phyloP scores from a whole-genome alignment of 2,113 vertebrate genomes.

The Ibidorhyncha struthersii region DNA sequence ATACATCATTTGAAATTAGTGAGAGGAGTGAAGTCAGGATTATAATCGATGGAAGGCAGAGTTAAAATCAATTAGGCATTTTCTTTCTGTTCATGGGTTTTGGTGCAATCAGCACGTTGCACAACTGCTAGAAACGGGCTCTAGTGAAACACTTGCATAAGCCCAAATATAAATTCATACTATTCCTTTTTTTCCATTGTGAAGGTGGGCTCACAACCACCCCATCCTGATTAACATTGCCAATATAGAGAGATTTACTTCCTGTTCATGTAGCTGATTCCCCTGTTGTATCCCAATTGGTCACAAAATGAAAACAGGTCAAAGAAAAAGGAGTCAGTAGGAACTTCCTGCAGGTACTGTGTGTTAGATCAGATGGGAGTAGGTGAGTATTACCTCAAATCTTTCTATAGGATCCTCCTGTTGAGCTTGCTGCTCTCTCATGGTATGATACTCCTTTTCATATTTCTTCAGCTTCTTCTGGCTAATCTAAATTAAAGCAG shows the following conservation, averaged over 20 bases:
- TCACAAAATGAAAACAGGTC: neutral
- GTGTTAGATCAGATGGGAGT: neutral
- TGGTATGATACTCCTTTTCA: slow-evolving; percentile 95
- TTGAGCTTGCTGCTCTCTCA: slow-evolving; percentile 96
- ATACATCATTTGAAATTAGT: neutral
- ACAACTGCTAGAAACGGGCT: neutral
- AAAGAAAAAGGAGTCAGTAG: neutral
- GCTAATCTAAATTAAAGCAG: slow-evolving; percentile 85
- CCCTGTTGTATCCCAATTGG: neutral
- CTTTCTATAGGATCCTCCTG: slow-evolving; percentile 96
- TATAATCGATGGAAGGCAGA: neutral
- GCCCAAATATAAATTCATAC: neutral
- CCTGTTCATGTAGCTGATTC: accelerated
- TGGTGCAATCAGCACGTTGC: neutral
- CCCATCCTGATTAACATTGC: neutral
- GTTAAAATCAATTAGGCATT: neutral
- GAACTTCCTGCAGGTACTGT: neutral
- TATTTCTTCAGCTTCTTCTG: slow-evolving; percentile 99
- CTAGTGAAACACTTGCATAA: neutral
- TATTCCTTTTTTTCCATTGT: neutral
- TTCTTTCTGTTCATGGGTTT: neutral
- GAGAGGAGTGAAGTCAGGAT: neutral
- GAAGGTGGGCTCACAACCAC: neutral
- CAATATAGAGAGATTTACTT: neutral
- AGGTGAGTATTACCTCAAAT: slow-evolving; percentile 84